These are phyloP conservation scores for Hydropotes inermis DNA, from an alignment of 2,113 vertebrate species.

Conservation along the genomic window DNA sequence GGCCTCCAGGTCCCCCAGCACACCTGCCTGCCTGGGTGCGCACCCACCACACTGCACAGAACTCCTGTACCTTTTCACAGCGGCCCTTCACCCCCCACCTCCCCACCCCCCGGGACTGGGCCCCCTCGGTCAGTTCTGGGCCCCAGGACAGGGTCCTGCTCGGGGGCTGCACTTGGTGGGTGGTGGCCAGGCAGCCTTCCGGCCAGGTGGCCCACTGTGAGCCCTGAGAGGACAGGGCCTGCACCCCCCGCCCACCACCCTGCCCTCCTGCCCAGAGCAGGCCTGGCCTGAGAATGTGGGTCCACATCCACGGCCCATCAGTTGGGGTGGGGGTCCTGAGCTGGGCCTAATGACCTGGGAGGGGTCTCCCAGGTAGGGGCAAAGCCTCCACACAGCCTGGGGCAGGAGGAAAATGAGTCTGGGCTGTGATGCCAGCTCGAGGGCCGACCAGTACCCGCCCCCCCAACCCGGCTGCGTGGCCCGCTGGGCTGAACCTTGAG, in stretches of 20 bases:
- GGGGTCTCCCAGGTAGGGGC: background rate
- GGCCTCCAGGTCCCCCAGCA: background rate
- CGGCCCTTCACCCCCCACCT: background rate
- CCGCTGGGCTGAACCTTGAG: background rate
- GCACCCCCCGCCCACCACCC: rapidly evolving
- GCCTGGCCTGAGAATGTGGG: background rate
- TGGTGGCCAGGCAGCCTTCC: background rate
- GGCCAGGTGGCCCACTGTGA: background rate
- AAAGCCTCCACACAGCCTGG: too few relatives aligned
- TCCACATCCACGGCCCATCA: rapidly evolving
- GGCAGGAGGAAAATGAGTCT: background rate
- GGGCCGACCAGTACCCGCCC: background rate
- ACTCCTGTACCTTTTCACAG: background rate
- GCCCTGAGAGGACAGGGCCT: background rate
- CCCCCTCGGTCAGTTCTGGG: background rate
- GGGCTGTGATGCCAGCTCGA: background rate
- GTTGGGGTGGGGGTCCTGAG: background rate
- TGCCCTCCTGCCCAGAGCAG: rapidly evolving
- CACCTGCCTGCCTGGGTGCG: background rate
- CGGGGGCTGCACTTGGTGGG: rapidly evolving
- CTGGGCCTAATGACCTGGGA: background rate
- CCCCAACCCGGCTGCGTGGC: too few relatives aligned
- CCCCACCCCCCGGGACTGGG: background rate
- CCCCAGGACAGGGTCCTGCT: too few relatives aligned
- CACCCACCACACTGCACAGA: background rate